These are phyloP conservation scores for Tricholauxania praeusta DNA, from an alignment of 2,888 invertebrate species.

Conservation along the genomic window DNA sequence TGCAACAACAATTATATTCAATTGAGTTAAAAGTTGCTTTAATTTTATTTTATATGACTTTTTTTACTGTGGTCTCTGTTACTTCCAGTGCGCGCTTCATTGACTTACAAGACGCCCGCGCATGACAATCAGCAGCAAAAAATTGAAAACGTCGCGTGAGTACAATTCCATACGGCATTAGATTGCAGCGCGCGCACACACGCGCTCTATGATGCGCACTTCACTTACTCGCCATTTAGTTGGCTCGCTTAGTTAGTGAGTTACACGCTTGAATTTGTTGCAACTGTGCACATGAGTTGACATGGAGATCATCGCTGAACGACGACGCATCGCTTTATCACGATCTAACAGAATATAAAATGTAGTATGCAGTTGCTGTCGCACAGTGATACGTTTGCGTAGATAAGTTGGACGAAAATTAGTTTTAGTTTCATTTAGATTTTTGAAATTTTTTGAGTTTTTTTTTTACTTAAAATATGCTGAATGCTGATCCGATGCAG, in stretches of 20 bases:
- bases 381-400: no score
- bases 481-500: no score
- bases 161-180: background rate
- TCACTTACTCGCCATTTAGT: background rate
- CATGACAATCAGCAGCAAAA: conserved; percentile 7
- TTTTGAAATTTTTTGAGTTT: no score
- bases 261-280: conserved; percentile 12
- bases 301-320: conserved; percentile 22
- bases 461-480: no score
- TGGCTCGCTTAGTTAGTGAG: conserved; percentile 9
- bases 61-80: background rate
- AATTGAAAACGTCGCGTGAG: conserved; percentile 13
- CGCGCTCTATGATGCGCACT: conserved; percentile 15
- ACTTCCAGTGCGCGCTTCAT: background rate
- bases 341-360: no score
- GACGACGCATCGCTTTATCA: no score
- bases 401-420: no score
- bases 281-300: conserved; percentile 10
- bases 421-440: no score
- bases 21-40: conserved; percentile 30
- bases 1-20: conserved; percentile 29
- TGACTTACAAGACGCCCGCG: conserved; percentile 4
- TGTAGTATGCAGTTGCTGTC: no score
- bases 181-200: conserved; percentile 15
- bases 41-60: conserved; percentile 6